phyloP scores from a whole-genome alignment of 2,113 vertebrate species.

The Plestiodon gilberti region DNA sequence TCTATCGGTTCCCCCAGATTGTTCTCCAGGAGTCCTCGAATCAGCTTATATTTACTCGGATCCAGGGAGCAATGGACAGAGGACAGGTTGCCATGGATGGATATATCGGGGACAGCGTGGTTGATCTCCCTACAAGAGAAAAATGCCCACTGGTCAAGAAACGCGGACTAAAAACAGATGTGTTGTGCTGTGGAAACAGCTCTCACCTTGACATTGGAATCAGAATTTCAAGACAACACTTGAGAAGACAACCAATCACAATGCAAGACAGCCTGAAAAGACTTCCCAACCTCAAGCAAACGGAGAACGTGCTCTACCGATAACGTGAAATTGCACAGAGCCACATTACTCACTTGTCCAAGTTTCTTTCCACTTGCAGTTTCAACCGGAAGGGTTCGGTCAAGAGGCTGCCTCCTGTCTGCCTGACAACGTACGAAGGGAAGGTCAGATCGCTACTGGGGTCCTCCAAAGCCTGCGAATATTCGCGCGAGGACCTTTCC shows the following conservation, averaged over 20 bases:
- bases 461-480: conserved; percentile 64
- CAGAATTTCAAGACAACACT: not conserved
- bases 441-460: conserved; percentile 81
- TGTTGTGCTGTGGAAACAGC: not conserved
- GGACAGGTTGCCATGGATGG: conserved; percentile 90
- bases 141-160: not conserved
- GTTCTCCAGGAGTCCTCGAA: conserved; percentile 91
- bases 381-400: conserved; percentile 89
- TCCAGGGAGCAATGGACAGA: conserved; percentile 95
- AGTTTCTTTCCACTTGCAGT: conserved; percentile 93
- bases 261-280: not conserved
- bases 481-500: conserved; percentile 77
- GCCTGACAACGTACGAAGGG: conserved; percentile 87
- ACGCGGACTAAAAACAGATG: not conserved
- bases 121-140: conserved; percentile 85
- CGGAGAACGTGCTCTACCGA: not conserved
- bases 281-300: not conserved
- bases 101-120: conserved; percentile 90
- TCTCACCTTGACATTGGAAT: not conserved
- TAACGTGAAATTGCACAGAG: accelerated
- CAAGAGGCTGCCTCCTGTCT: conserved; percentile 88
- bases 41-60: conserved; percentile 89
- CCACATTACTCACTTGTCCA: conserved; percentile 88
- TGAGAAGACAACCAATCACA: not conserved
- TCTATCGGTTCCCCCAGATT: conserved; percentile 95